phyloP scores from a whole-genome alignment of 2,113 vertebrate genomes.

The Mormyrus iriodes region DNA sequence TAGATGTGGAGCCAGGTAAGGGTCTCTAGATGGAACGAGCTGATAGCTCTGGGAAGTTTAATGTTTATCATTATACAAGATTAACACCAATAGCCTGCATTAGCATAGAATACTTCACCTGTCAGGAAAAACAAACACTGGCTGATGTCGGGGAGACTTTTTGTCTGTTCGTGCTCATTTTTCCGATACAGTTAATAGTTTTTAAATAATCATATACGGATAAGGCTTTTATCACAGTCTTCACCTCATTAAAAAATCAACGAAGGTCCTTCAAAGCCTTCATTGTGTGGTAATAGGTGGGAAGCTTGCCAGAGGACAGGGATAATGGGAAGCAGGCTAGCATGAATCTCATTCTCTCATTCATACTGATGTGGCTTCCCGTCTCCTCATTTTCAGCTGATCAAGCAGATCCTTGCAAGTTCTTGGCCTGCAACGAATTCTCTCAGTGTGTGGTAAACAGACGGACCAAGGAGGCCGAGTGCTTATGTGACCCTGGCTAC shows the following conservation, averaged over 20 bases:
- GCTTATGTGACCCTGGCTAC: slow-evolving; percentile 67
- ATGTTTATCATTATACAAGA: not conserved
- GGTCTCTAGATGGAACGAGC: not conserved
- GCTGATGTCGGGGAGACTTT: not conserved
- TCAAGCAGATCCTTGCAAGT: slow-evolving; percentile 77
- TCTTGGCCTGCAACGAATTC: slow-evolving; percentile 73
- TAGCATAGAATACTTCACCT: not conserved
- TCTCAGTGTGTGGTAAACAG: slow-evolving; percentile 65
- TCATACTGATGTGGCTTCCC: slow-evolving; percentile 33
- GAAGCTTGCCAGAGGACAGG: not conserved
- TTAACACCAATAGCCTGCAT: not conserved
- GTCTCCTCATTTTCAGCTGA: slow-evolving; percentile 64
- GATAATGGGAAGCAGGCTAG: not conserved
- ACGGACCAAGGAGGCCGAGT: slow-evolving; percentile 65
- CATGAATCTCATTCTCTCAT: slow-evolving; percentile 18
- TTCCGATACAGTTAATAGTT: not conserved
- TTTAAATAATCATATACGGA: not conserved
- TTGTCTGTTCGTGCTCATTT: not conserved
- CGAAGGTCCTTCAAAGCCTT: slow-evolving; percentile 29
- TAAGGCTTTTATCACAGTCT: not conserved
- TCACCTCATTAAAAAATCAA: slow-evolving; percentile 35
- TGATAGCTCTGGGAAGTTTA: not conserved
- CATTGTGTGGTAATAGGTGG: not conserved
- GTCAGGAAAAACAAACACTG: not conserved
- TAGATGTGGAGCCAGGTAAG: slow-evolving; percentile 76